Conservation (phyloP, 1,140 invertebrate genomes). For the Apis mellifera region DNA sequence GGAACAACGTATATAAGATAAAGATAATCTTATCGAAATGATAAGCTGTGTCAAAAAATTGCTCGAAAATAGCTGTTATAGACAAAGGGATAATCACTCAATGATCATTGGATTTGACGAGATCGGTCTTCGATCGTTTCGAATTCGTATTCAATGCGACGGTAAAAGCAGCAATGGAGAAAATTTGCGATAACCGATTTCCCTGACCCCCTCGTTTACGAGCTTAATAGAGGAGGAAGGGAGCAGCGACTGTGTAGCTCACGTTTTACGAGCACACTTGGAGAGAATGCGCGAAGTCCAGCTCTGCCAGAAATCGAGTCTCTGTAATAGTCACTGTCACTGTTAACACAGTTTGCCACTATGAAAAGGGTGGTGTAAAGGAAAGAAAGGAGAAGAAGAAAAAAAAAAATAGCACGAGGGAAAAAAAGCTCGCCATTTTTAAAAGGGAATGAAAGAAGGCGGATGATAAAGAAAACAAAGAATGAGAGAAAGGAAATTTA, state of each 20-base stretch:
- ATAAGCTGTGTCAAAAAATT: background rate
- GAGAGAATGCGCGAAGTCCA: conserved; percentile 11
- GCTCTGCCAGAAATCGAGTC: background rate
- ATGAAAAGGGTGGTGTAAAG: background rate
- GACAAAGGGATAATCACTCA: background rate
- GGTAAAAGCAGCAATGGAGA: background rate
- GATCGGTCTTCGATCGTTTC: too few relatives aligned
- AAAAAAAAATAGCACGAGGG: fast-evolving
- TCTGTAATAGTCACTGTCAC: conserved; percentile 1
- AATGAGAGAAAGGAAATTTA: background rate
- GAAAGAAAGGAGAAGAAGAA: too few relatives aligned
- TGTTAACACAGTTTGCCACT: background rate
- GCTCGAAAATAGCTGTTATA: background rate
- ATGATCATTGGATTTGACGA: background rate
- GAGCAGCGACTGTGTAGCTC: too few relatives aligned
- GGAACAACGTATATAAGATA: too few relatives aligned
- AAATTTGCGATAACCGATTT: conserved; percentile 5
- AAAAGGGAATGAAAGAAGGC: background rate
- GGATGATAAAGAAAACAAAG: background rate
- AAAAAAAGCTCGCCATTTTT: background rate
- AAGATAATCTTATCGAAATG: background rate
- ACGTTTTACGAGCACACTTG: conserved; percentile 23
- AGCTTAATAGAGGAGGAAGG: background rate
- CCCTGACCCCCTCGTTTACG: background rate
- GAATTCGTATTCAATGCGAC: background rate